Conservation (phyloP, 1,140 invertebrate genomes). For the Drosophila punjabiensis region DNA sequence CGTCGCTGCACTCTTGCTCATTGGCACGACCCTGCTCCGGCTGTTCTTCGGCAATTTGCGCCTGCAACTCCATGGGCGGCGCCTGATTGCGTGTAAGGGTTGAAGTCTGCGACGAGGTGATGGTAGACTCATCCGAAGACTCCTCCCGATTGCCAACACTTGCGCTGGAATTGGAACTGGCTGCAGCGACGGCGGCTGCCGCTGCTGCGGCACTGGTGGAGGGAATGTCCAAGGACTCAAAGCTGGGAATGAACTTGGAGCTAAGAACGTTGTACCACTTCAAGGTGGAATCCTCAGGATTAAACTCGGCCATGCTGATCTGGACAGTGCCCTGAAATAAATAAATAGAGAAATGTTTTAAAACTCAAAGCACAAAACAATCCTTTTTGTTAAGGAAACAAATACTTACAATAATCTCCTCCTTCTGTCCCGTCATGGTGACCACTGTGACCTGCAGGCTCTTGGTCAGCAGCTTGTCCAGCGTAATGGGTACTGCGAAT, state of each 20-base stretch:
- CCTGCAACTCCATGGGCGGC: slow-evolving; percentile 86
- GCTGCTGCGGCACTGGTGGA: slow-evolving; percentile 80
- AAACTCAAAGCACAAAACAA: no score
- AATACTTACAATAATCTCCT: slow-evolving; percentile 93
- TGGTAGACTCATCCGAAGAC: slow-evolving; percentile 98
- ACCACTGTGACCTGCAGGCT: slow-evolving; percentile 96
- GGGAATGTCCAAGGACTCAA: slow-evolving; percentile 86
- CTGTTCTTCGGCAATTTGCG: slow-evolving; percentile 87
- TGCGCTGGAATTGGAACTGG: slow-evolving; percentile 36
- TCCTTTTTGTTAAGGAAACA: neutral
- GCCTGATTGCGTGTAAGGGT: slow-evolving; percentile 97
- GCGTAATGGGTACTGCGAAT: slow-evolving; percentile 91
- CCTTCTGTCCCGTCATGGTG: slow-evolving; percentile 88
- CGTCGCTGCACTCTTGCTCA: slow-evolving; percentile 86
- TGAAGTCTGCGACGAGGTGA: slow-evolving; percentile 98
- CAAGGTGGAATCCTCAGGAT: slow-evolving; percentile 91
- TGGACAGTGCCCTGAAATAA: slow-evolving; percentile 94
- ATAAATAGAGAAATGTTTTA: slow-evolving; percentile 17
- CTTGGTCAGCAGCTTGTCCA: slow-evolving; percentile 92
- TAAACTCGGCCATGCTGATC: slow-evolving; percentile 97
- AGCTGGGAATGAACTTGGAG: slow-evolving; percentile 92
- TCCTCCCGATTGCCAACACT: slow-evolving; percentile 89
- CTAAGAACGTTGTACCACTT: slow-evolving; percentile 98
- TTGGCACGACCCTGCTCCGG: slow-evolving; percentile 87
- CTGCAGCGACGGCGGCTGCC: slow-evolving; percentile 63